Evolutionary conservation across 30 jellyfish, hydroid and myxozoan genomes (phyloP), one percentile per base, ranked within the genome.

Genomic region (Sanderia malayensis): DNA sequence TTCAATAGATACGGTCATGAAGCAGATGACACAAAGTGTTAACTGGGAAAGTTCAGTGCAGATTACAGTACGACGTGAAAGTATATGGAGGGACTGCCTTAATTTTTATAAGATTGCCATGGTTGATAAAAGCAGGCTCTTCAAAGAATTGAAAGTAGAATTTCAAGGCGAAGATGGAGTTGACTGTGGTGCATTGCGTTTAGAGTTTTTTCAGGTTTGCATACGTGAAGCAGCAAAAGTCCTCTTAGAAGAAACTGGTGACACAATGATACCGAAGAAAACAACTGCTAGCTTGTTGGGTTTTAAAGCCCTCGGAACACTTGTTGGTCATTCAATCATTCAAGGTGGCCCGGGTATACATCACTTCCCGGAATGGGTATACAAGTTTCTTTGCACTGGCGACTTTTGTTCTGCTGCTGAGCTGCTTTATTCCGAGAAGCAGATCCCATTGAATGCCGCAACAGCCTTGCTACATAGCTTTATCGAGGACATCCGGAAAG

Each of bases 101-200:
- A 15, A 63, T 3, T 41, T 67, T 44, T 67, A 67, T 37, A 67
- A 67, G 17, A 44, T 67, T 20, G 26, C 65, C 64, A 15, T 37
- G 26, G 79, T 67, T 18, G 79, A 67, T 13, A 67, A 25, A 67
- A 9, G 9, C 22, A n/a, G 64, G 32, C 34, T 67, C 9, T 67
- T 67, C 64, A 67, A 21, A 37, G 79, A 67, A 64, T 22, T 67
- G 1, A 67, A 67, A 45, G 64, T 67, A 20, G 79, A 67, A 64
- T 67, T 67, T 67, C 23, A 9, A 11, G 79, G 79, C 32, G 79
- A 67, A 25, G 64, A 67, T 37, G 79, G 79, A 3, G 64, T 67
- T 17, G 79, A 67, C 19, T 67, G 79, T 23, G 63, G 67, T 32
- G 79, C 79, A 1, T 22, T 67, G 1, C 18, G n/a, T 32, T 41